Evolutionary conservation across 1,140 invertebrate genomes (phyloP).

Genomic region (Bathynomus jamesi): DNA sequence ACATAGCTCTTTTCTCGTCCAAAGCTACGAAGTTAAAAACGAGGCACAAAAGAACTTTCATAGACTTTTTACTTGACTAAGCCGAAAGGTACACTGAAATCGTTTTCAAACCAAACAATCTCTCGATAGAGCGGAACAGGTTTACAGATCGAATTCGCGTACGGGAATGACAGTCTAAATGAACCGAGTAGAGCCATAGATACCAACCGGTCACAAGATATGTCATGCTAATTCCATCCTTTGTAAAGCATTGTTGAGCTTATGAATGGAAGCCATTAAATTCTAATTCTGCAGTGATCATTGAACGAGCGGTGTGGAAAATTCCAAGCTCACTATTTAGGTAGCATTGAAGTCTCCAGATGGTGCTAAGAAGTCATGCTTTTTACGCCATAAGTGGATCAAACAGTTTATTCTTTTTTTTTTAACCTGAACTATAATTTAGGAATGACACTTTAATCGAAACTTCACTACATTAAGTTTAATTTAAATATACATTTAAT

Average conservation of each 20-base stretch:
- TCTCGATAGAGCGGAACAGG: not conserved
- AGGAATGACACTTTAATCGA: no score
- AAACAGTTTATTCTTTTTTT: no score
- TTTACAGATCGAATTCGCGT: not conserved
- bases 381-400: no score
- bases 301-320: not conserved
- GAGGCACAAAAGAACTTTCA: not conserved
- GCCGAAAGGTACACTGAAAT: not conserved
- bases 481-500: no score
- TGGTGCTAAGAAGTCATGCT: not conserved
- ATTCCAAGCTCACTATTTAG: not conserved
- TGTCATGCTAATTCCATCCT: not conserved
- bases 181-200: not conserved
- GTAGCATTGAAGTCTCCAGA: not conserved
- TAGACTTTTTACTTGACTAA: not conserved
- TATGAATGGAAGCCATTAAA: not conserved
- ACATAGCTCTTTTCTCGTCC: not conserved
- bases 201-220: not conserved
- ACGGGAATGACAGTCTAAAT: not conserved
- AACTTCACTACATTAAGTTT: no score
- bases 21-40: not conserved
- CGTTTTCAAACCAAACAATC: not conserved
- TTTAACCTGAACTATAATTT: no score
- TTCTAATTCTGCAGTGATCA: not conserved
- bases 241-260: not conserved